Evolutionary conservation across 2,797 vertebrate species (phyloP), one percentile per base, ranked within the genome.

Genomic region (Heterohyrax brucei): DNA sequence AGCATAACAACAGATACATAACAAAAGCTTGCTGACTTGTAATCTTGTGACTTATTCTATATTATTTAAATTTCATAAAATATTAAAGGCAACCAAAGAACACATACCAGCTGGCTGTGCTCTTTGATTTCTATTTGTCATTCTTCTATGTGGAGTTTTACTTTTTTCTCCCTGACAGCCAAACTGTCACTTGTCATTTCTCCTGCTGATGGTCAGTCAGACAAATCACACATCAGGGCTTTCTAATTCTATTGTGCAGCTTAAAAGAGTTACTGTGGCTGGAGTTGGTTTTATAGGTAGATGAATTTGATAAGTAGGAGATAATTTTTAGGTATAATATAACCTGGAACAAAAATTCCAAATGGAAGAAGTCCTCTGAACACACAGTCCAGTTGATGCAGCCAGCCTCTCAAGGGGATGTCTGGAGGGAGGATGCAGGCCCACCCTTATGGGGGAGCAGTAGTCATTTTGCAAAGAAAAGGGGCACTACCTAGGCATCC

Each of bases 11-110:
- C 16, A 87, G 48, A 73, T 53, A 84, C 50, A 46, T n/a, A 62
- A 16, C 61, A 62, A 86, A 84, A 81, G 3, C 78, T 3, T 46
- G 10, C 61, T 64, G 8, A 19, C 1, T 39, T 81, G 19, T 46
- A 70, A 80, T 84, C 53, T 77, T 87, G 18, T 46, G 22, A 95
- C 44, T 88, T 88, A 95, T 59, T 92, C 44, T 89, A 3, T 64
- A 48, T 1, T 64, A 48, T 1, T 72, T 33, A 90, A 94, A 83
- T 64, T 81, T 10, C 93, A 56, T 44, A 80, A 48, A 92, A 88
- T 33, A 2, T 3, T 28, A 78, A 87, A 50, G 56, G 78, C 18
- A 21, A 2, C 14, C 56, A 7, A 64, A 39, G 70, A 83, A 83
- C 50, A 66, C 62, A 33, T 39, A 48, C 2, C 7, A 33, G 72